Base-by-base conservation (phyloP, 2,888 invertebrate genomes). In the Temnothorax ravouxi region DNA sequence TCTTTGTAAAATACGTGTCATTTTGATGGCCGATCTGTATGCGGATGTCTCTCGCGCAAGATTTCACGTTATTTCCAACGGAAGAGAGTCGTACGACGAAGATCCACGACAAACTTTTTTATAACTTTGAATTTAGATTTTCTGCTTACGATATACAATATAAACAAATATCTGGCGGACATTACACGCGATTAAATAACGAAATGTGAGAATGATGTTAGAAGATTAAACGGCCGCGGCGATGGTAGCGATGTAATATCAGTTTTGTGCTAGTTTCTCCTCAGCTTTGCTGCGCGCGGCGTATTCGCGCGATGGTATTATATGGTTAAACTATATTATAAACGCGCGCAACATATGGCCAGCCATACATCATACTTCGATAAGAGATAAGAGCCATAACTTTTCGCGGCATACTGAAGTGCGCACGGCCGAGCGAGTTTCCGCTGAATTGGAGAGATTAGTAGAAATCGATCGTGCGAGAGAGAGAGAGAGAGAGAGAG, bases 321-420 rank as follows among this genome's bases (percentile, higher is more conserved):
- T 80, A 81, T 52, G 34, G 47, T 64, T 79, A 79, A 79, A 66
- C 41, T 66, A 66, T 25, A 77, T 79, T 77, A 66, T 66, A 34
- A 54, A 44, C 38, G 66, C 50, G 52, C 61, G 9, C 59, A 47
- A 80, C 66, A 66, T 80, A 80, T 44, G 80, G 21, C 34, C 13
- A n/a, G 44, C 25, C 80, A 59, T 83, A 56, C 52, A 66, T 83
- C 83, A 66, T 47, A 47, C 64, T 34, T 67, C 80, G 69, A 71
- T 29, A 64, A 69, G 66, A 61, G 71, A 67, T 77, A 76, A 86
- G 77, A 61, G 75, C 62, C 34, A 61, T 84, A 76, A 86, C 44
- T 52, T 85, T 54, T 52, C 64, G 52, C 66, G 61, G 61, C 59
- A 84, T 47, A 47, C 25, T 25, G 38, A 74, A 21, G 75, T 62